These are phyloP conservation scores for Onychostruthus taczanowskii DNA, from an alignment of 2,113 vertebrate species.

Conservation along the genomic window DNA sequence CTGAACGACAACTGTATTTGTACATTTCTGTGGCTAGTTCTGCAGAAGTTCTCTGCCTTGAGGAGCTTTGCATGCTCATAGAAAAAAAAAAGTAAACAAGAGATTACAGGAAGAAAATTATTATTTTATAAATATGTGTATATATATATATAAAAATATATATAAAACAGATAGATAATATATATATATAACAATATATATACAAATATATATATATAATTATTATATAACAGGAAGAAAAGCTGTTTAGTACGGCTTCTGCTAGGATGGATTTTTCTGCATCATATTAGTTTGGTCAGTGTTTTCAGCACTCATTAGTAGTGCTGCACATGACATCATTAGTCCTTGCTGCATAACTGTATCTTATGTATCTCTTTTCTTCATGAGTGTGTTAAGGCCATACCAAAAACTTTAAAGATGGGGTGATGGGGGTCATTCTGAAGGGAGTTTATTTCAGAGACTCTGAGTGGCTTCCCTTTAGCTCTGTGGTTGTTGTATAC, in stretches of 20 bases:
- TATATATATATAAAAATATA: too few relatives aligned
- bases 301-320: background rate
- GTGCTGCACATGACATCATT: background rate
- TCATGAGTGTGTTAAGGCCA: background rate
- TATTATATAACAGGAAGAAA: background rate
- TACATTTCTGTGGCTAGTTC: background rate
- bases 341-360: background rate
- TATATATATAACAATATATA: too few relatives aligned
- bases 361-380: background rate
- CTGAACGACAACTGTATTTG: background rate
- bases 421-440: background rate
- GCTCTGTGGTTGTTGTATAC: background rate
- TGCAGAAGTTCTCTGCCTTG: background rate
- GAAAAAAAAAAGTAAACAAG: background rate
- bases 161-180: too few relatives aligned
- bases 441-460: background rate
- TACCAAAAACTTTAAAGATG: background rate
- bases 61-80: background rate
- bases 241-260: background rate
- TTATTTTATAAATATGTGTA: too few relatives aligned
- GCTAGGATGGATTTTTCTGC: background rate
- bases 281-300: background rate
- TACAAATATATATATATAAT: too few relatives aligned
- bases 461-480: background rate
- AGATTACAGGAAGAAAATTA: background rate